These are phyloP conservation scores for Chiloscyllium punctatum DNA, from an alignment of 2,797 vertebrate genomes.

Conservation along the genomic window DNA sequence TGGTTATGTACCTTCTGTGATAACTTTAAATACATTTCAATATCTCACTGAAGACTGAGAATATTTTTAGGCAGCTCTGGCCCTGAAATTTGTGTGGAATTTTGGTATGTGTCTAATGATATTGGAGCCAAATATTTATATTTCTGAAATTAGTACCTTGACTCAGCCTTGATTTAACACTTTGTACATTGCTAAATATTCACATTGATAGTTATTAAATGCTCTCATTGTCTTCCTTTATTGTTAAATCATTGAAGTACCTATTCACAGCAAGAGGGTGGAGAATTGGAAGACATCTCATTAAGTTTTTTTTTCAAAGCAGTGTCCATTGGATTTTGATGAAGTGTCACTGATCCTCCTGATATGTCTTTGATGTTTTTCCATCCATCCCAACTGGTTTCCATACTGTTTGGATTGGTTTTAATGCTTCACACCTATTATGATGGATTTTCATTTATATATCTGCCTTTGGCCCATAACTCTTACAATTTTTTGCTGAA, in stretches of 20 bases:
- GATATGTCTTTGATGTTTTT: background rate
- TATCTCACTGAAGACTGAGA: background rate
- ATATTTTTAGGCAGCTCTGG: background rate
- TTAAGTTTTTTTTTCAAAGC: background rate
- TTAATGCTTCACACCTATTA: slow-evolving; percentile 11
- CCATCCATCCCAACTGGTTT: background rate
- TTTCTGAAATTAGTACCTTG: background rate
- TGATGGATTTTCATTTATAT: too few species aligned
- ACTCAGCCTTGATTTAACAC: background rate
- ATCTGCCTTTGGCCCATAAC: too few species aligned
- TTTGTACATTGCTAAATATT: background rate
- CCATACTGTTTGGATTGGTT: background rate
- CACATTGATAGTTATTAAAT: background rate
- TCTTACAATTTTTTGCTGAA: too few species aligned
- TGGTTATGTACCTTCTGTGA: background rate
- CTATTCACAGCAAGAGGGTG: background rate
- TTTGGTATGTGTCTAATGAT: background rate
- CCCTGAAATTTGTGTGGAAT: background rate
- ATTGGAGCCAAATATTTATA: background rate
- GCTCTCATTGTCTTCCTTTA: background rate
- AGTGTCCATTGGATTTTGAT: background rate
- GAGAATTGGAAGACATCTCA: background rate
- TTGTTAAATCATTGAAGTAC: background rate
- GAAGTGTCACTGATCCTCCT: background rate
- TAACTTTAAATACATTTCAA: background rate